Percentiles rank a stretch among this genome's conserved stretches.
phyloP scores from a whole-genome alignment of 2,113 vertebrate species.

The Pipra filicauda region DNA sequence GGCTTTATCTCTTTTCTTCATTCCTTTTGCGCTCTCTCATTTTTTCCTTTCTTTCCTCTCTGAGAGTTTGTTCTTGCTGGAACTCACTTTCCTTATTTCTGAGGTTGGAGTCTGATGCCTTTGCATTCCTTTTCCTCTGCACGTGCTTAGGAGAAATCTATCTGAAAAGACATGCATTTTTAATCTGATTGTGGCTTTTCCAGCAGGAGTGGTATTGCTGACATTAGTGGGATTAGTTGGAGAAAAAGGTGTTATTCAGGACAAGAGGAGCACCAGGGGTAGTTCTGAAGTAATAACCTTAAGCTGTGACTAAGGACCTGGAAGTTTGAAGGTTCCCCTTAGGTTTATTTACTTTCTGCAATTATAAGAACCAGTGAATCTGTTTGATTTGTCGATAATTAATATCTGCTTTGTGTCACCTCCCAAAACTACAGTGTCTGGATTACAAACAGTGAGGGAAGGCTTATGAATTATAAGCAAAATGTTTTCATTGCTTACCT shows the following conservation, averaged over 20 bases:
- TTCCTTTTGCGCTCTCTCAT: not conserved
- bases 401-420: not conserved
- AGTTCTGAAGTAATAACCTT: not conserved
- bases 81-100: not conserved
- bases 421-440: not conserved
- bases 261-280: not conserved
- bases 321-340: not conserved
- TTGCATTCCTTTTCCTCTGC: not conserved
- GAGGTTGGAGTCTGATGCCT: not conserved
- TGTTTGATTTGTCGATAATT: not conserved
- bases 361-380: not conserved
- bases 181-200: not conserved
- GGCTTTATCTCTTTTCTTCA: not conserved
- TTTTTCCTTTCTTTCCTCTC: not conserved
- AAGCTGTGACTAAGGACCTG: not conserved
- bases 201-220: not conserved
- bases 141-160: not conserved
- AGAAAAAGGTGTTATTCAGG: not conserved
- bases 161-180: not conserved
- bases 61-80: not conserved
- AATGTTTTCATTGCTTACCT: not conserved
- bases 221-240: not conserved
- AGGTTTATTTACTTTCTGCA: not conserved
- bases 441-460: not conserved
- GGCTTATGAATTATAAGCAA: not conserved